These are phyloP conservation scores for Catharus ustulatus DNA, from an alignment of 2,797 vertebrate genomes.

Conservation along the genomic window DNA sequence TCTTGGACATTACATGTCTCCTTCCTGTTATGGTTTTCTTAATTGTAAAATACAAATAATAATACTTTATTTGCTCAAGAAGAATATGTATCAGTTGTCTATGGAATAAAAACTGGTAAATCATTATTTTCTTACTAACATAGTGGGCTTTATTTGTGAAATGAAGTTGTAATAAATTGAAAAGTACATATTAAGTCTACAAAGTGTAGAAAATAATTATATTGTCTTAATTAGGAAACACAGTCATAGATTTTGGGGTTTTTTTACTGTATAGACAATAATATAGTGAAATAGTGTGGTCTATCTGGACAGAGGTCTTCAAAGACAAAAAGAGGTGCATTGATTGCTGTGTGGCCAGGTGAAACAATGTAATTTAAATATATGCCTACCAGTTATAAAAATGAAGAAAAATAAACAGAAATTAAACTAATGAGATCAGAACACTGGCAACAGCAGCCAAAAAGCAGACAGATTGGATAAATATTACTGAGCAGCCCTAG, in stretches of 20 bases:
- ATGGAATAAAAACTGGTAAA: background rate
- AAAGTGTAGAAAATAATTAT: background rate
- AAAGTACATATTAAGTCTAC: background rate
- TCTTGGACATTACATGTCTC: background rate
- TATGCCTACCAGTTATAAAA: background rate
- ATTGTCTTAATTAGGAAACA: background rate
- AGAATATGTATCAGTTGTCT: background rate
- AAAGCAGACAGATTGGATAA: background rate
- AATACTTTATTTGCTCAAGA: background rate
- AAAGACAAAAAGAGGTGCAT: background rate
- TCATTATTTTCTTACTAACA: background rate
- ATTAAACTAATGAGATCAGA: background rate
- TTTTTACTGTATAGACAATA: background rate
- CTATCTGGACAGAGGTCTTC: background rate
- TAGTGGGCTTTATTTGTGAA: background rate
- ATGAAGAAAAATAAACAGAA: background rate
- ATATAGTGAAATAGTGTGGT: background rate
- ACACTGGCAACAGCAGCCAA: background rate
- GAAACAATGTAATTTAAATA: background rate
- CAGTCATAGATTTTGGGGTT: fast-evolving
- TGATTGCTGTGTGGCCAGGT: background rate
- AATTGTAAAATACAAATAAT: background rate
- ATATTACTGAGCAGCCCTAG: background rate
- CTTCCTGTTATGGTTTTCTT: background rate
- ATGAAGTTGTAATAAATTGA: background rate